Evolutionary conservation across 2,797 vertebrate species (phyloP), one percentile per base, ranked within the genome.

Genomic region (Cottoperca gobio): DNA sequence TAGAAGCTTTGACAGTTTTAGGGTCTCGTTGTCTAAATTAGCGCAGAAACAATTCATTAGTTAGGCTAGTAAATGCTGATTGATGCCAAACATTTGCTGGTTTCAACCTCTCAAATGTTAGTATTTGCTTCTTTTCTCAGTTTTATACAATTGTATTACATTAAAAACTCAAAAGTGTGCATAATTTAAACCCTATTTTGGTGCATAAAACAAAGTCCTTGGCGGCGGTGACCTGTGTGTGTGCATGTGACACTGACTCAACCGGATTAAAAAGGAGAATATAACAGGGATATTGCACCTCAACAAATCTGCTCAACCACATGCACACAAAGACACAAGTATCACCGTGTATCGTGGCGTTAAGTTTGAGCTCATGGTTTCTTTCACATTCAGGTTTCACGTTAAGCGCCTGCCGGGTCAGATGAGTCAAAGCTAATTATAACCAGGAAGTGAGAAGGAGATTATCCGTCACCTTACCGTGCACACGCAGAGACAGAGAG

Each of bases 371-470:
- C 64, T 4, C 31, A 33, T 31, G 31, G 31, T 31, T 33, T 75
- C 65, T 37, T 7, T 46, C 55, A 19, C 14, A 4, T 70, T 64
- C 37, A 5, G 42, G 21, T 24, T 24, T n/a, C 13, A 6, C 60
- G 43, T 72, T 61, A 74, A 88, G 65, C 64, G n/a, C 48, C 70
- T 48, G 68, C 23, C 58, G 6, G 54, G 24, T 73, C 49, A 63
- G 55, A 55, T 40, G 21, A 84, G 82, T 79, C 76, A 72, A 65
- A 90, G 84, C 78, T 73, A n/a, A 69, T 76, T 19, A 73, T 80
- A 73, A 77, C 8, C 72, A 61, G 81, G 78, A 85, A 69, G 83
- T 66, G 83, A 69, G 86, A 86, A 90, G 79, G 13, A 84, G 92
- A 92, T 93, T 88, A 91, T 53, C 62, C 24, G 63, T 5, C 11